Evolutionary conservation across 2,888 invertebrate genomes (phyloP).

Genomic region (Stenodera caucasica): DNA sequence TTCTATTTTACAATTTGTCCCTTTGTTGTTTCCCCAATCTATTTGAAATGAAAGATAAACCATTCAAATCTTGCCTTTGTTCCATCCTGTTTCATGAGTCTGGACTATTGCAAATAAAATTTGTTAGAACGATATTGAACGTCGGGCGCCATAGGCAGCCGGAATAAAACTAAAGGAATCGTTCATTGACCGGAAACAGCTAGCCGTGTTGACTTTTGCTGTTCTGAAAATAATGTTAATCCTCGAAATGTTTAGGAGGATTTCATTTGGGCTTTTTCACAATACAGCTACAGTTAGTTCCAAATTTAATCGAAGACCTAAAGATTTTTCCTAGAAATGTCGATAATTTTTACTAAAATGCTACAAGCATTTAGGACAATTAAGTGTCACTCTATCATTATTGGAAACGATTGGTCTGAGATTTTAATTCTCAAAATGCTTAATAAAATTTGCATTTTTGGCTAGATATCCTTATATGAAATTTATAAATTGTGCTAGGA

Average conservation of each 20-base stretch:
- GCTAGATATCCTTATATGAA: too few species aligned
- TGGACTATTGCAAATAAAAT: constrained; percentile 18
- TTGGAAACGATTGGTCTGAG: too few species aligned
- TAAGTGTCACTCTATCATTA: too few species aligned
- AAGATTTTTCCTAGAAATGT: too few species aligned
- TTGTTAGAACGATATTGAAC: constrained; percentile 35
- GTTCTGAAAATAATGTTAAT: constrained; percentile 36
- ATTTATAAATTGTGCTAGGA: too few species aligned
- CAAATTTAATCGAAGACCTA: too few species aligned
- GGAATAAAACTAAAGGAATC: constrained; percentile 39
- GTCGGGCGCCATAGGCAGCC: constrained; percentile 31
- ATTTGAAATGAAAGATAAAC: background rate
- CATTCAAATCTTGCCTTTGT: background rate
- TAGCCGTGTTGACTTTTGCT: constrained; percentile 37
- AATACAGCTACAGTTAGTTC: background rate
- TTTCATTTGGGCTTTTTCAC: constrained; percentile 5
- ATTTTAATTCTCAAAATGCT: too few species aligned
- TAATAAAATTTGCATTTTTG: too few species aligned
- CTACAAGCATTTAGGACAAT: too few species aligned
- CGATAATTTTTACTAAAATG: too few species aligned
- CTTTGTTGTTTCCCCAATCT: background rate
- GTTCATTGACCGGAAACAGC: constrained; percentile 42
- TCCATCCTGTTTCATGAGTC: background rate
- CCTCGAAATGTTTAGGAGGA: constrained; percentile 26
- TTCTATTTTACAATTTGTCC: background rate